Conservation (phyloP, 2,113 vertebrate species). For the Hippotragus niger region DNA sequence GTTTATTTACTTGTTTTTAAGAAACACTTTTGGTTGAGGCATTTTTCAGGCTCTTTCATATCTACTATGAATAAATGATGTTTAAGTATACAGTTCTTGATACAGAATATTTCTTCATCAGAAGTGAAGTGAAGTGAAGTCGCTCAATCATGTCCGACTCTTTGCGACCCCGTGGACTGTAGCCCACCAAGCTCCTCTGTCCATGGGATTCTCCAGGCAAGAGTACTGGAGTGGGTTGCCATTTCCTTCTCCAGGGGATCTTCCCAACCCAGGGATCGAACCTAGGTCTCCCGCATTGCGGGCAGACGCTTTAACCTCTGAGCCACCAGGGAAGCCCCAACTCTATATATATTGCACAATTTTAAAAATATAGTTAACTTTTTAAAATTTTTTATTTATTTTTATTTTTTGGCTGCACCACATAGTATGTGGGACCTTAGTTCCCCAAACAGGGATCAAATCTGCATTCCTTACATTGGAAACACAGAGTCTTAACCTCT, state of each 20-base stretch:
- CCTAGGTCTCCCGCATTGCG: too few species aligned
- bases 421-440: not conserved
- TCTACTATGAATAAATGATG: not conserved
- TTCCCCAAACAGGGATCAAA: not conserved
- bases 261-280: too few species aligned
- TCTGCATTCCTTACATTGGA: not conserved
- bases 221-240: too few species aligned
- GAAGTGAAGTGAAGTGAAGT: not conserved
- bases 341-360: not conserved
- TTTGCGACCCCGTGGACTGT: too few species aligned
- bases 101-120: not conserved
- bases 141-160: too few species aligned
- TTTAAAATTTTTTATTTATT: accelerated
- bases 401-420: not conserved
- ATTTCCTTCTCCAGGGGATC: too few species aligned
- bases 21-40: not conserved
- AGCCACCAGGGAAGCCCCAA: not conserved
- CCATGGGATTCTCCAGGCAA: too few species aligned
- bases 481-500: not conserved
- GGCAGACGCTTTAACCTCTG: too few species aligned
- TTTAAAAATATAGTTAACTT: not conserved
- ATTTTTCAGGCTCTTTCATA: not conserved
- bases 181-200: too few species aligned
- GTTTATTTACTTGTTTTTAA: not conserved
- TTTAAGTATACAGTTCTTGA: not conserved